These are phyloP conservation scores for Harpalus rubripes DNA, from an alignment of 2,888 invertebrate genomes.

Conservation along the genomic window DNA sequence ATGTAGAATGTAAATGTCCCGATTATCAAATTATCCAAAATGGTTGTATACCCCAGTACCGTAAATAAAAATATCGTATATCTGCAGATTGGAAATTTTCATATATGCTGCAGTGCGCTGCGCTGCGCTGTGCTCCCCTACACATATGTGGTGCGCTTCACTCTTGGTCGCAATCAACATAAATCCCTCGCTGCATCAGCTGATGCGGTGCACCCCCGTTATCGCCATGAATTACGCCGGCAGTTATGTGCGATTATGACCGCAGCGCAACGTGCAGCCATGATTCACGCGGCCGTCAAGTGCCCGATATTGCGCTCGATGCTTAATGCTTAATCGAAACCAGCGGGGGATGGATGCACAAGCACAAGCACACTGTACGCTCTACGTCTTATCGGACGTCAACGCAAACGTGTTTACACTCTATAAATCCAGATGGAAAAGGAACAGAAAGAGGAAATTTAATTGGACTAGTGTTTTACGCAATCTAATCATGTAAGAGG, in stretches of 20 bases:
- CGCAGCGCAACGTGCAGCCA: slow-evolving; percentile 64
- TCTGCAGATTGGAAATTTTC: too few relatives aligned
- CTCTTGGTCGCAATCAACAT: slow-evolving; percentile 27
- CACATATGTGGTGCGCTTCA: slow-evolving; percentile 18
- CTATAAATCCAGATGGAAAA: slow-evolving; percentile 52
- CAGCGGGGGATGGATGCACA: slow-evolving; percentile 53
- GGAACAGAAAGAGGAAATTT: neutral
- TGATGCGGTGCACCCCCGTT: slow-evolving; percentile 42
- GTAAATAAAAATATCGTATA: too few relatives aligned
- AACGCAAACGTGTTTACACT: slow-evolving; percentile 58
- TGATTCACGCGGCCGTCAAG: slow-evolving; percentile 56
- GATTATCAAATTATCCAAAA: too few relatives aligned
- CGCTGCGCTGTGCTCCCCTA: neutral
- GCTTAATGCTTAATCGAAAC: slow-evolving; percentile 46
- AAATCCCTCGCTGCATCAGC: slow-evolving; percentile 37
- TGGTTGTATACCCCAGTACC: too few relatives aligned
- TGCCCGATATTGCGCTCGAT: slow-evolving; percentile 47
- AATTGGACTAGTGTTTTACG: slow-evolving; percentile 4
- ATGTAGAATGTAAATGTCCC: too few relatives aligned
- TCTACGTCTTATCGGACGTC: slow-evolving; percentile 28
- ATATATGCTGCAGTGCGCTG: too few relatives aligned
- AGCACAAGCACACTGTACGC: slow-evolving; percentile 7
- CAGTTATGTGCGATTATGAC: slow-evolving; percentile 67
- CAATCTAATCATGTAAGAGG: neutral
- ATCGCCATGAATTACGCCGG: slow-evolving; percentile 65